Conservation (phyloP, 23 tunicate species). For the Ascidia mentula region DNA sequence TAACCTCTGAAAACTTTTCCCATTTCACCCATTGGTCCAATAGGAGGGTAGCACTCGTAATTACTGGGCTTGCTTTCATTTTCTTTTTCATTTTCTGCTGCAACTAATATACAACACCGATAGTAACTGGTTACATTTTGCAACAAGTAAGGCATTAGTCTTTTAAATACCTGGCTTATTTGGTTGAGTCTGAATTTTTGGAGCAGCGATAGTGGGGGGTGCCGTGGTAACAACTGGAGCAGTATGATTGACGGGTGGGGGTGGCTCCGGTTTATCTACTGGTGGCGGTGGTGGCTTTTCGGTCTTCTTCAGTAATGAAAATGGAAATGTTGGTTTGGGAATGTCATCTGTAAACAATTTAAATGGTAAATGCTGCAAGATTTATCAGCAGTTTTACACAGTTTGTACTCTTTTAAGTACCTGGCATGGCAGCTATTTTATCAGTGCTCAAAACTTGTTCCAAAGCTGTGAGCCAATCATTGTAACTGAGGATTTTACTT, state of each 20-base stretch:
- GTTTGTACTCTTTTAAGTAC: slow-evolving; percentile 16
- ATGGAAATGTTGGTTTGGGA: slow-evolving; percentile 66
- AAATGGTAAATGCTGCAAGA: too few species aligned
- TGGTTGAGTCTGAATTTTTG: neutral
- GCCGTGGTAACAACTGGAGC: slow-evolving; percentile 15
- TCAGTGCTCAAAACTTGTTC: slow-evolving; percentile 64
- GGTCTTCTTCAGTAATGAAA: slow-evolving; percentile 33
- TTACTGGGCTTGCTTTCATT: slow-evolving; percentile 54
- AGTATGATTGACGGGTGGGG: slow-evolving; percentile 25
- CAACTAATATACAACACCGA: neutral
- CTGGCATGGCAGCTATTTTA: slow-evolving; percentile 74
- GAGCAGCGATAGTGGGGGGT: slow-evolving; percentile 8
- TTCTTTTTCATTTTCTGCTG: slow-evolving; percentile 49
- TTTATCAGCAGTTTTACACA: neutral
- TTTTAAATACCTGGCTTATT: neutral
- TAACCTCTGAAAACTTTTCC: slow-evolving; percentile 93
- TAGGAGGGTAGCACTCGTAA: slow-evolving; percentile 90
- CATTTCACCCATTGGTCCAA: slow-evolving; percentile 99
- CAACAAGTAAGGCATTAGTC: neutral
- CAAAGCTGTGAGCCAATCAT: slow-evolving; percentile 73
- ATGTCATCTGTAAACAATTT: slow-evolving; percentile 43
- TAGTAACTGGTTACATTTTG: neutral
- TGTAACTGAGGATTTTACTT: slow-evolving; percentile 60
- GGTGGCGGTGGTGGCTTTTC: slow-evolving; percentile 24
- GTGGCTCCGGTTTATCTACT: slow-evolving; percentile 12